Evolutionary conservation across 2,113 vertebrate species (phyloP), one percentile per base, ranked within the genome.

Genomic region (Spheniscus mendiculus): DNA sequence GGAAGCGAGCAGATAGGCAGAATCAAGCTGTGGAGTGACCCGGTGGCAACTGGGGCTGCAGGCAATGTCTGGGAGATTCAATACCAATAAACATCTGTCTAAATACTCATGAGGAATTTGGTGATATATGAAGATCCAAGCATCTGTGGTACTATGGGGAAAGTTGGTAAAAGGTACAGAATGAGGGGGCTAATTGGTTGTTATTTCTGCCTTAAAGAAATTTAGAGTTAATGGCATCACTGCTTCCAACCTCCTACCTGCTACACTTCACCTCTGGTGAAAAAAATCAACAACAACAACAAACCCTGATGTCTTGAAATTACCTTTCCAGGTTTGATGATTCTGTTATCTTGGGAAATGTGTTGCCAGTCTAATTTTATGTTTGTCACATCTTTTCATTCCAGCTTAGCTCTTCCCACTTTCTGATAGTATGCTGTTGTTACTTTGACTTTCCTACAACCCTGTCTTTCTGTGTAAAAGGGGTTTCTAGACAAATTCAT

Each of bases 371-470:
- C 21, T 91, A 82, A 89, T 79, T 55, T 76, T 38, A 42, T 13
- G 29, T 87, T 87, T 96, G 77, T 76, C 73, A 84, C 44, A 67
- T 93, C 84, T 85, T 95, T 94, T 30, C 2, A 6, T 76, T 79
- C 42, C 56, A 61, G 38, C 3, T 12, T 59, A 26, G 50, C 18
- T 91, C 25, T 91, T 83, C n/a, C 15, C 44, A 67, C 47, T 34
- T 74, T 92, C 47, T 82, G 72, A 89, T 93, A 87, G 52, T 23
- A 63, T 1, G 5, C 11, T 69, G 56, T 53, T 84, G 47, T 49
- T 89, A 30, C 71, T 95, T 85, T 85, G 69, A 93, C 91, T 95
- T 84, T 55, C 34, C n/a, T 84, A 52, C 47, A 93, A n/a, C 42
- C 8, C 50, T 47, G 25, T 62, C 62, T 91, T 92, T 82, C 73